A percentile compares a stretch with the other conserved stretches of the same genome.
Conservation (phyloP, 2,888 invertebrate species). For the Amblyjoppa fuscipennis region DNA sequence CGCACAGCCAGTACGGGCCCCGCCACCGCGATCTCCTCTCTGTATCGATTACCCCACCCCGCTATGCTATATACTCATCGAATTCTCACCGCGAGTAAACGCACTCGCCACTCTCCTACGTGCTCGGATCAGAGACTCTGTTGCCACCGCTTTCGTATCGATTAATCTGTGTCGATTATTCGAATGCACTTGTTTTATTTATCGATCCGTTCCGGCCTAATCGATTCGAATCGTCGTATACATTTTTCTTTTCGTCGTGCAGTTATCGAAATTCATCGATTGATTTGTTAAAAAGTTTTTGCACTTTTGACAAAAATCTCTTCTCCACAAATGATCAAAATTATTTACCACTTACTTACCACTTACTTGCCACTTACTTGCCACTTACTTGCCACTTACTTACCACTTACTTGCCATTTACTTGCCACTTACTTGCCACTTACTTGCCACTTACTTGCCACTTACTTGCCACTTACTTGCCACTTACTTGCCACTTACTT, state of each 20-base stretch:
- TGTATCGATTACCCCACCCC: slow-evolving; percentile 61
- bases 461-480: too few species aligned
- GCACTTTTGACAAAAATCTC: too few species aligned
- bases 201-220: background rate
- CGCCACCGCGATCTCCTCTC: slow-evolving; percentile 60
- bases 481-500: too few species aligned
- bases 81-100: slow-evolving; percentile 56
- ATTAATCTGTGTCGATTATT: background rate
- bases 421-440: too few species aligned
- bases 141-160: background rate
- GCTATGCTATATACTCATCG: slow-evolving; percentile 17
- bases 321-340: too few species aligned
- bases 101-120: slow-evolving; percentile 54
- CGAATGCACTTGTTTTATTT: background rate
- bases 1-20: slow-evolving; percentile 31
- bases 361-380: too few species aligned
- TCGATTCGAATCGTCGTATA: background rate
- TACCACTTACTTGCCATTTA: too few species aligned
- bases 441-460: too few species aligned
- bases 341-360: too few species aligned
- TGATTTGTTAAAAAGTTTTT: background rate
- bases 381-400: too few species aligned
- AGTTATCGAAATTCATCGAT: background rate
- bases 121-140: slow-evolving; percentile 40
- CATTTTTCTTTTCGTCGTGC: too few species aligned